Evolutionary conservation across 2,113 vertebrate species (phyloP).

Genomic region (Psilopogon haemacephalus): DNA sequence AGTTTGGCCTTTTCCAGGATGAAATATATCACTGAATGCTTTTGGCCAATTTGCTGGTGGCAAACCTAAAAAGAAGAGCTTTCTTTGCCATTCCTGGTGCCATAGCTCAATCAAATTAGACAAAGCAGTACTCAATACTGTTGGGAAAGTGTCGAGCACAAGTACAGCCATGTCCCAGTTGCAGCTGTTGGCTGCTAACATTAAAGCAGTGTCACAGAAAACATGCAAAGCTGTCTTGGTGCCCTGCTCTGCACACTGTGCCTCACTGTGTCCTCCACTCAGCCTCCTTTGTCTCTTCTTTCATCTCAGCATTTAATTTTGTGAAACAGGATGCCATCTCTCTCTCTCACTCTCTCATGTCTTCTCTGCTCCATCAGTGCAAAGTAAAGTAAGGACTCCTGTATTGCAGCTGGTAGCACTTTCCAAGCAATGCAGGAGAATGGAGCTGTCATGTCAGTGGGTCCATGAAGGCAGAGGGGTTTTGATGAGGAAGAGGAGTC

Average conservation of each 20-base stretch:
- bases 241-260: background rate
- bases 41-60: background rate
- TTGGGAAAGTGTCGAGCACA: background rate
- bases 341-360: background rate
- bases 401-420: background rate
- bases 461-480: background rate
- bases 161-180: background rate
- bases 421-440: background rate
- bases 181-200: background rate
- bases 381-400: background rate
- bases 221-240: background rate
- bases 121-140: background rate
- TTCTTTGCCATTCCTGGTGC: background rate
- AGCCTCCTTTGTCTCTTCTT: background rate
- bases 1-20: background rate
- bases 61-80: background rate
- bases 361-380: background rate
- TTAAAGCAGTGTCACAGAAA: background rate
- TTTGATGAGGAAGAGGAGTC: background rate
- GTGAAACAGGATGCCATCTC: background rate
- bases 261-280: background rate
- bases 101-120: background rate
- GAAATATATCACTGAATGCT: background rate
- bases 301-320: background rate
- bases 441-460: background rate